These are phyloP conservation scores for Anodontia alba DNA, from an alignment of 2,888 invertebrate species.

Conservation along the genomic window DNA sequence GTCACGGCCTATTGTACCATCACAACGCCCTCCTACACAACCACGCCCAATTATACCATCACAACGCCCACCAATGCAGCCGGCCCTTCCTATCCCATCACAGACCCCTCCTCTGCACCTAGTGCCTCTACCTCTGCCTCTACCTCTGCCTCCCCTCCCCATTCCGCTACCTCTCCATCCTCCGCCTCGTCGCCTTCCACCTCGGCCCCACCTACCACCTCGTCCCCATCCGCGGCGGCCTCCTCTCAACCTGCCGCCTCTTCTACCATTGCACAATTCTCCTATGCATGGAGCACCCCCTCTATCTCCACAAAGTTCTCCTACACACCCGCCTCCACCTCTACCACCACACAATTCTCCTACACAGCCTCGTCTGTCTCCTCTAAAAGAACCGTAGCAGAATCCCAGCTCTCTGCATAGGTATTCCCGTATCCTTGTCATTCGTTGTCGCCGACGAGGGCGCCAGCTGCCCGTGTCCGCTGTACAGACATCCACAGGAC, in stretches of 20 bases:
- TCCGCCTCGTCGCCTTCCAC: not conserved
- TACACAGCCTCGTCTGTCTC: not conserved
- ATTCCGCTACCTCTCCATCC: not conserved
- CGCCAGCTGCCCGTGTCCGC: not conserved
- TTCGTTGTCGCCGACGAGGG: not conserved
- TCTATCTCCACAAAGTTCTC: too few species aligned
- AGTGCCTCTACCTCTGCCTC: not conserved
- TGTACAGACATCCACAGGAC: constrained; percentile 21
- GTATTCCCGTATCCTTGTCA: constrained; percentile 5
- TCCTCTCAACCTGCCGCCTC: not conserved
- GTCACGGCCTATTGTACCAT: too few species aligned
- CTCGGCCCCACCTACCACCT: not conserved
- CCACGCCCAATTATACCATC: too few species aligned
- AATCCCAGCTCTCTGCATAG: constrained; percentile 7
- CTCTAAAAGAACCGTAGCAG: not conserved
- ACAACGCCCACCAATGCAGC: too few species aligned
- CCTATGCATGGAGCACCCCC: not conserved
- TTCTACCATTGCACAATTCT: not conserved
- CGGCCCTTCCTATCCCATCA: not conserved
- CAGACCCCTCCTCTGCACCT: not conserved
- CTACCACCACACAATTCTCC: not conserved
- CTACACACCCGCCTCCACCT: not conserved
- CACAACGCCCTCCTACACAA: too few species aligned
- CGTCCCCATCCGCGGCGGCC: too few species aligned
- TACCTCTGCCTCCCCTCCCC: not conserved